phyloP scores from a whole-genome alignment of 2,797 vertebrate species.

The Typhlichthys subterraneus region DNA sequence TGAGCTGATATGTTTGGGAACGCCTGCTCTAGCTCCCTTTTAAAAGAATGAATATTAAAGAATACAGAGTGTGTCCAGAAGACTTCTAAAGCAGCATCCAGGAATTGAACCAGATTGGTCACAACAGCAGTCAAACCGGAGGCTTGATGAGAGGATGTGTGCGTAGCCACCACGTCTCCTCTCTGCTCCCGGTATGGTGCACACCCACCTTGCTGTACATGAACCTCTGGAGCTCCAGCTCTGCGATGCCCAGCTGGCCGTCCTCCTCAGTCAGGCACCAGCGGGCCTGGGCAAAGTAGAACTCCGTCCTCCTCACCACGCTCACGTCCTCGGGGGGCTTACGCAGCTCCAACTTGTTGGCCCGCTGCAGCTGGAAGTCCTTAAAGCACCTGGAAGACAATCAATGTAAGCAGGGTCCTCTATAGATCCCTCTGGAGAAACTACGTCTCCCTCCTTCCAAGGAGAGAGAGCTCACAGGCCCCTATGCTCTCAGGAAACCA shows the following conservation, averaged over 20 bases:
- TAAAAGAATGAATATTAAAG: too few relatives aligned
- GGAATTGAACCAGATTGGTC: too few relatives aligned
- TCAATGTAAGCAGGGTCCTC: background rate
- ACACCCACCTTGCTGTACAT: slow-evolving; percentile 94
- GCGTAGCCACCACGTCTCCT: background rate
- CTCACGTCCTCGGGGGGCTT: slow-evolving; percentile 95
- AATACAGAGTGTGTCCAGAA: too few relatives aligned
- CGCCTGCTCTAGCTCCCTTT: too few relatives aligned
- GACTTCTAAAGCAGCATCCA: too few relatives aligned
- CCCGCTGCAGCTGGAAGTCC: slow-evolving; percentile 95
- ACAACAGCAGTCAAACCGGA: too few relatives aligned
- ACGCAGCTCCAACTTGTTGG: slow-evolving; percentile 95
- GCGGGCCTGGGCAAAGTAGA: slow-evolving; percentile 96
- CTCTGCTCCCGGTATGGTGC: background rate
- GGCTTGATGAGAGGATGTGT: background rate
- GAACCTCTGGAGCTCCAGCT: slow-evolving; percentile 95
- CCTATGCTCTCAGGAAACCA: too few relatives aligned
- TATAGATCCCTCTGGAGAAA: background rate
- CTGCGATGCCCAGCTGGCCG: slow-evolving; percentile 96
- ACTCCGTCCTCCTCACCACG: slow-evolving; percentile 92
- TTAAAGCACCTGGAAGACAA: slow-evolving; percentile 88
- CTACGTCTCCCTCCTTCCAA: too few relatives aligned
- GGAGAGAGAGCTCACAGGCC: too few relatives aligned
- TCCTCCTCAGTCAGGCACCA: slow-evolving; percentile 98
- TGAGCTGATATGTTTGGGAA: too few relatives aligned